phyloP scores from a whole-genome alignment of 2,113 vertebrate species.

The Clarias magur region DNA sequence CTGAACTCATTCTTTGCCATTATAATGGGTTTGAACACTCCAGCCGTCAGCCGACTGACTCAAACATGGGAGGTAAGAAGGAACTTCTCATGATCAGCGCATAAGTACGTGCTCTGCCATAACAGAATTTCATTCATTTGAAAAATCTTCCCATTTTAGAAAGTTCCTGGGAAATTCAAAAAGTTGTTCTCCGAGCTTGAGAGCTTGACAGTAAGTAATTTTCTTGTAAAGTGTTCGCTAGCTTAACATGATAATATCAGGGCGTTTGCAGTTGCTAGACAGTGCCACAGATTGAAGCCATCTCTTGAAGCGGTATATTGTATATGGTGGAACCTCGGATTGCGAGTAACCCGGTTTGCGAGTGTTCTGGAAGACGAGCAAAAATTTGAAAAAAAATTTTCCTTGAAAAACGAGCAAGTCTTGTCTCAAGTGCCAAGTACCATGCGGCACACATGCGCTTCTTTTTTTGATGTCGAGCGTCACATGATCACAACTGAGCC shows the following conservation, averaged over 20 bases:
- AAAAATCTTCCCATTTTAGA: constrained; percentile 69
- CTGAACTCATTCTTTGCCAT: constrained; percentile 97
- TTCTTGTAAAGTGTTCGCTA: constrained; percentile 21
- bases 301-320: constrained; percentile 3
- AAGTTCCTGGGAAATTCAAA: constrained; percentile 97
- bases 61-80: constrained; percentile 94
- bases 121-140: constrained; percentile 6
- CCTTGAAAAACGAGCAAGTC: no score
- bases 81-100: background rate
- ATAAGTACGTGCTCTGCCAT: background rate
- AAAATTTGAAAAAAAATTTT: no score
- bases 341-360: no score
- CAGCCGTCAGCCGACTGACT: constrained; percentile 89
- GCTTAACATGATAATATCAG: constrained; percentile 22
- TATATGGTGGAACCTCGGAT: no score
- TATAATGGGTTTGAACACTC: constrained; percentile 96
- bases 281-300: constrained; percentile 25
- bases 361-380: no score
- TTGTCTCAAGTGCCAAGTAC: no score
- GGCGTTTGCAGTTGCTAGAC: background rate
- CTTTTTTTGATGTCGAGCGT: no score
- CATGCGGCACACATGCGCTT: no score
- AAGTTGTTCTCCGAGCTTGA: constrained; percentile 96
- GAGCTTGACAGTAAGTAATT: constrained; percentile 86
- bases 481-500: no score